Evolutionary conservation across 2,113 vertebrate genomes (phyloP), one percentile per base, ranked within the genome.

Genomic region (Rhynchomys soricoides): DNA sequence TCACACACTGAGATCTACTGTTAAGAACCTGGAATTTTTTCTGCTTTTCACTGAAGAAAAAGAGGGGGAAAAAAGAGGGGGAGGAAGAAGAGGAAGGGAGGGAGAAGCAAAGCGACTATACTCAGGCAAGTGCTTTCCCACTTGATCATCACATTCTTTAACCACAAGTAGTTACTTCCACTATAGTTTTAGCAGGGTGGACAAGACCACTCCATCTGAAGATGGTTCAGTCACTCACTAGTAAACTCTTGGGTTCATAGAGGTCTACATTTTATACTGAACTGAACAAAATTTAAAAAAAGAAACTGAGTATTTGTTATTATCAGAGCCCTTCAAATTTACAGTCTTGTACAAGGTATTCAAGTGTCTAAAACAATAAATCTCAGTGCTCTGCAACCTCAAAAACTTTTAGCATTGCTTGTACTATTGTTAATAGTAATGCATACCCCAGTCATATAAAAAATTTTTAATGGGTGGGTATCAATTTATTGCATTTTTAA

Each of bases 401-500:
- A 48, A 34, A 48, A 68, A 1, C 48, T 48, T 43, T 86, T 22
- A 40, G 40, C 1, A 34, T 52, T 43, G 21, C 15, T 5, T 43
- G 15, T 2, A 7, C 0, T 26, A 9, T 59, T 48, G 17, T 59
- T 34, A 45, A 59, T 52, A 52, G 64, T 83, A 40, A n/a, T 43
- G 43, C 34, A 4, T 55, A 48, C 9, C 9, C 5, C 26, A 48
- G 7, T 21, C 17, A 52, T 21, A 13, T 24, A 64, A 83, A n/a
- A 31, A 12, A 19, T 13, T 86, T 62, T 75, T 52, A 66, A 55
- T 34, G n/a, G 75, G 50, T 22, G 2, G 13, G 16, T 90, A 89
- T 95, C 94, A 85, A 81, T 89, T 92, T 93, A 94, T 19, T 73
- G 50, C 75, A 93, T 86, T 64, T 12, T 34, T 45, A 1, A 70